Conservation (phyloP, 2,797 vertebrate genomes). For the Iguana delicatissima region DNA sequence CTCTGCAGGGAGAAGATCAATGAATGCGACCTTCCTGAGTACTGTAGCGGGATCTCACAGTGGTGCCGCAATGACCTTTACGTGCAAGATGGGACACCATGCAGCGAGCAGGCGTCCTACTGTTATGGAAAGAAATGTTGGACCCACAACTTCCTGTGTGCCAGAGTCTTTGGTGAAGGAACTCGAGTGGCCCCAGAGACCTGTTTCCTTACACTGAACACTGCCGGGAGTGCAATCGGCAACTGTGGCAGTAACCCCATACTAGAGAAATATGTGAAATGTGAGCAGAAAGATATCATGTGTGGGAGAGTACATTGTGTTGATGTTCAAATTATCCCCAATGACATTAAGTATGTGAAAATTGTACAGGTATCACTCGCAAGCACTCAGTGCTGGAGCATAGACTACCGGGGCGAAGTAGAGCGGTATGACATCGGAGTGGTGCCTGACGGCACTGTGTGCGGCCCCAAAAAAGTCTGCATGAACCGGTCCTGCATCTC, state of each 20-base stretch:
- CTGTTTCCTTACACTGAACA: constrained; percentile 53
- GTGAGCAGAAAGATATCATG: not conserved
- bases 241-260: constrained; percentile 45
- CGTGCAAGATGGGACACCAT: constrained; percentile 49
- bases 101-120: not conserved
- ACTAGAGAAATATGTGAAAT: not conserved
- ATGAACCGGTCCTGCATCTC: not conserved
- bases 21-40: constrained; percentile 72
- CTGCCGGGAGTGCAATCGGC: constrained; percentile 51
- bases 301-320: constrained; percentile 70
- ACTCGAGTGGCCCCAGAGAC: not conserved
- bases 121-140: constrained; percentile 52
- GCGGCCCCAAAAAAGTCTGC: constrained; percentile 34
- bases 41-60: constrained; percentile 56
- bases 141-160: constrained; percentile 41
- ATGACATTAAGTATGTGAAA: rapidly evolving
- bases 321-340: rapidly evolving
- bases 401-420: rapidly evolving
- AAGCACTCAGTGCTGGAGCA: constrained; percentile 56
- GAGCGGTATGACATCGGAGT: rapidly evolving
- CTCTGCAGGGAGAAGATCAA: not conserved
- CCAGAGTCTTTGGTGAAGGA: constrained; percentile 28
- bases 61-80: constrained; percentile 53
- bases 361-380: not conserved
- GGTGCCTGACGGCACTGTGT: not conserved